These are phyloP conservation scores for Leucosticte australis DNA, from an alignment of 2,113 vertebrate genomes.

Conservation along the genomic window DNA sequence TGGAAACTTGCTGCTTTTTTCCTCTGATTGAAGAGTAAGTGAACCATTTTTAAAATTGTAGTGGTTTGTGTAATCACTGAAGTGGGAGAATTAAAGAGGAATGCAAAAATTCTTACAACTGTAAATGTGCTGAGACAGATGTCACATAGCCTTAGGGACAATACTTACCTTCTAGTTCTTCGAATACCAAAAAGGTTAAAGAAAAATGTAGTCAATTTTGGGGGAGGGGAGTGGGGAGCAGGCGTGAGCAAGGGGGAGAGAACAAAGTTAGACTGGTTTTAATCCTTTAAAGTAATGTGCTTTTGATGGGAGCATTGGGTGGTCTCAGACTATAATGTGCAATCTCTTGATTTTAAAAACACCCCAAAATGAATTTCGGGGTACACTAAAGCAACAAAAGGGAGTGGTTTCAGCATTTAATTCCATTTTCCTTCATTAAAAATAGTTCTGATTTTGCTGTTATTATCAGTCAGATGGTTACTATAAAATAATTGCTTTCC, in stretches of 20 bases:
- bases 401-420: neutral
- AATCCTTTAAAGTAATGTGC: neutral
- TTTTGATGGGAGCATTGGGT: neutral
- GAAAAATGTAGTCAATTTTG: neutral
- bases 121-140: neutral
- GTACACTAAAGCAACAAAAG: neutral
- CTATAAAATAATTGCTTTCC: neutral
- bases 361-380: neutral
- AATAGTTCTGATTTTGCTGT: neutral
- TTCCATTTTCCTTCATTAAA: neutral
- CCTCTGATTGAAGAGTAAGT: neutral
- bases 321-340: neutral
- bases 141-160: neutral
- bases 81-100: neutral
- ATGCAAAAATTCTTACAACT: neutral
- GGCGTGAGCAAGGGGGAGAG: neutral
- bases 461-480: neutral
- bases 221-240: accelerated
- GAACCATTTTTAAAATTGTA: neutral
- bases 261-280: neutral
- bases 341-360: neutral
- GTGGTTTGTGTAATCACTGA: neutral
- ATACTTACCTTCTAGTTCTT: neutral
- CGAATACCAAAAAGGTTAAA: neutral
- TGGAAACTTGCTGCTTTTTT: neutral